These are phyloP conservation scores for Hycleus cichorii DNA, from an alignment of 1,140 invertebrate genomes.

Conservation along the genomic window DNA sequence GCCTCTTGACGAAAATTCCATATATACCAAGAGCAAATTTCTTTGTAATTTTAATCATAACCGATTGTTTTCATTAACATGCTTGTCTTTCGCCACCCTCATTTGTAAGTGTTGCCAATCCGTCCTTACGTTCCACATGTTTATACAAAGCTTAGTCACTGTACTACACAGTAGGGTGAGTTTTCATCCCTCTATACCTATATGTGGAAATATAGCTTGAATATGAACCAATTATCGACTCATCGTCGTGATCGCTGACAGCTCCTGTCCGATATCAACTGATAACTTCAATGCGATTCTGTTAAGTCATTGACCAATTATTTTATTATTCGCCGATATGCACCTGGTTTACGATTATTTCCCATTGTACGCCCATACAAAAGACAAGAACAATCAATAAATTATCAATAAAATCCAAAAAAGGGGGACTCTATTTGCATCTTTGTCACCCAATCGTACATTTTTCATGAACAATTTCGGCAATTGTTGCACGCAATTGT, in stretches of 20 bases:
- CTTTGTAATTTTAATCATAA: not conserved
- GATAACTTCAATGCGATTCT: slow-evolving; percentile 19
- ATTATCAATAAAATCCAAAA: too few species aligned
- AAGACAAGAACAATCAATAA: too few species aligned
- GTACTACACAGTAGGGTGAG: slow-evolving; percentile 9
- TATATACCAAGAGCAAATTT: too few species aligned
- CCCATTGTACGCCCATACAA: too few species aligned
- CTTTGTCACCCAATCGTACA: too few species aligned
- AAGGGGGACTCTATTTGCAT: too few species aligned
- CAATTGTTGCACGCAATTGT: too few species aligned
- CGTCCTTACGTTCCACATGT: slow-evolving; percentile 7
- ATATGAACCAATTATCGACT: slow-evolving; percentile 24
- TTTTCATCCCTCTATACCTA: slow-evolving; percentile 1
- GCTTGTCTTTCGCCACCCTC: too few species aligned
- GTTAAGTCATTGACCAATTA: slow-evolving; percentile 26
- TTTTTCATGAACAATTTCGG: too few species aligned
- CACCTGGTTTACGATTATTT: slow-evolving; percentile 16
- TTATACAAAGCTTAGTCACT: slow-evolving; percentile 20
- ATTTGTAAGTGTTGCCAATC: slow-evolving; percentile 10
- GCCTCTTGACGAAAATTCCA: too few species aligned
- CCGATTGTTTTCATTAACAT: not conserved
- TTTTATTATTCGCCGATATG: slow-evolving; percentile 24
- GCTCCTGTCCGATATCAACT: slow-evolving; percentile 15
- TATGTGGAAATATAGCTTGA: slow-evolving; percentile 1
- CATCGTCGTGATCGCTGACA: slow-evolving; percentile 21